Conservation (phyloP, 2,113 vertebrate species). For the Strix aluco region DNA sequence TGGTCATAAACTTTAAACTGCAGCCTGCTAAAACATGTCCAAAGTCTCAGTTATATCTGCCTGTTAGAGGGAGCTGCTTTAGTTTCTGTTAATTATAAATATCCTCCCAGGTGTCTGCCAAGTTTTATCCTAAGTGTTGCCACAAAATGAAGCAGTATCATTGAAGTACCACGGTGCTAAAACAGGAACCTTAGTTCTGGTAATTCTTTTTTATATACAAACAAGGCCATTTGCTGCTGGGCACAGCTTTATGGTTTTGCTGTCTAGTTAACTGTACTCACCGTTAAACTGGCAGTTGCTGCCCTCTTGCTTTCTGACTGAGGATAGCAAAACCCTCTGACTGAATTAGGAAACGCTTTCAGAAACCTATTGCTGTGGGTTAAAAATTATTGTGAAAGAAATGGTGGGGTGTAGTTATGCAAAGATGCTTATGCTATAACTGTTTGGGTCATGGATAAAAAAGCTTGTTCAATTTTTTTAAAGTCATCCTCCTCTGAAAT, state of each 20-base stretch:
- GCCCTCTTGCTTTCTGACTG: constrained; percentile 35
- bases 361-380: neutral
- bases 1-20: neutral
- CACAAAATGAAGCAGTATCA: neutral
- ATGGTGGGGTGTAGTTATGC: neutral
- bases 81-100: neutral
- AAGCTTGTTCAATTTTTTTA: neutral
- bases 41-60: neutral
- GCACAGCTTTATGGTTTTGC: neutral
- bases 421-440: neutral
- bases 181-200: neutral
- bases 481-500: neutral
- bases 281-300: neutral
- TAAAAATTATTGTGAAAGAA: neutral
- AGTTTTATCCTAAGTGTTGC: neutral
- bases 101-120: neutral
- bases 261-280: neutral
- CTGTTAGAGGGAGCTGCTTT: neutral
- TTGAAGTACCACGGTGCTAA: neutral
- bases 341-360: neutral
- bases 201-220: neutral
- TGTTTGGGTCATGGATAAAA: neutral
- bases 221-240: neutral
- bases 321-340: neutral
- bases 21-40: neutral